Evolutionary conservation across 2,888 invertebrate species (phyloP).

Genomic region (Chydorus sphaericus): DNA sequence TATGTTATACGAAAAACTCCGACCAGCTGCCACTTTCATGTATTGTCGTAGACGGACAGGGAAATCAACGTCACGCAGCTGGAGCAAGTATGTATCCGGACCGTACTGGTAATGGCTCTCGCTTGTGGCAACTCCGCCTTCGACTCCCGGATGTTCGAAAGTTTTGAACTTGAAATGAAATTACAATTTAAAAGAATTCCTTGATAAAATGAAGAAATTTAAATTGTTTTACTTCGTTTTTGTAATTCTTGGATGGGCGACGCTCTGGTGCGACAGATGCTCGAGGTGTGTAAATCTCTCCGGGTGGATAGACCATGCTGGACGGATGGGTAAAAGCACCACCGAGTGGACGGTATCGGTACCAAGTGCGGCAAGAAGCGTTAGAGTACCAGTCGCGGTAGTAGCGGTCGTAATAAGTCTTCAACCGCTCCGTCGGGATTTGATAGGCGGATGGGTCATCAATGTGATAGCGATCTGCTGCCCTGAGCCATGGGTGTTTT

Average conservation of each 20-base stretch:
- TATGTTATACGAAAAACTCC: slow-evolving; percentile 44
- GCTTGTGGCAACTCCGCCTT: neutral
- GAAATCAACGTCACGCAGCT: slow-evolving; percentile 83
- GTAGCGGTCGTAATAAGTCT: slow-evolving; percentile 20
- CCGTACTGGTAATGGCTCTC: slow-evolving; percentile 64
- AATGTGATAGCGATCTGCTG: slow-evolving; percentile 16
- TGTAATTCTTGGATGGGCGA: neutral
- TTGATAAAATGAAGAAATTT: neutral
- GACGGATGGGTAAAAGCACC: slow-evolving; percentile 83
- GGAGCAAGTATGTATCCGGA: slow-evolving; percentile 88
- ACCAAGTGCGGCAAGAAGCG: slow-evolving; percentile 74
- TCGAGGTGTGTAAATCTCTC: slow-evolving; percentile 61
- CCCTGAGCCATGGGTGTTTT: slow-evolving; percentile 70
- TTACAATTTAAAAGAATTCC: neutral
- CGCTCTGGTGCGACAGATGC: slow-evolving; percentile 36
- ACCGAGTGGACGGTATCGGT: slow-evolving; percentile 63
- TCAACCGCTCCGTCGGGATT: slow-evolving; percentile 22
- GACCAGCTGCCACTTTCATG: slow-evolving; percentile 70
- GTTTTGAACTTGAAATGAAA: neutral
- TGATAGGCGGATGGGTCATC: slow-evolving; percentile 37
- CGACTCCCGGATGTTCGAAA: slow-evolving; percentile 7
- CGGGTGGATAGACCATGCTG: slow-evolving; percentile 84
- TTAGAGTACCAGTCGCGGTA: slow-evolving; percentile 43
- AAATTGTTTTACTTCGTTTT: neutral
- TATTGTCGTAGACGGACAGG: slow-evolving; percentile 85